Evolutionary conservation across 2,113 vertebrate species (phyloP), one percentile per base, ranked within the genome.

Genomic region (Rhabdomys dilectus): DNA sequence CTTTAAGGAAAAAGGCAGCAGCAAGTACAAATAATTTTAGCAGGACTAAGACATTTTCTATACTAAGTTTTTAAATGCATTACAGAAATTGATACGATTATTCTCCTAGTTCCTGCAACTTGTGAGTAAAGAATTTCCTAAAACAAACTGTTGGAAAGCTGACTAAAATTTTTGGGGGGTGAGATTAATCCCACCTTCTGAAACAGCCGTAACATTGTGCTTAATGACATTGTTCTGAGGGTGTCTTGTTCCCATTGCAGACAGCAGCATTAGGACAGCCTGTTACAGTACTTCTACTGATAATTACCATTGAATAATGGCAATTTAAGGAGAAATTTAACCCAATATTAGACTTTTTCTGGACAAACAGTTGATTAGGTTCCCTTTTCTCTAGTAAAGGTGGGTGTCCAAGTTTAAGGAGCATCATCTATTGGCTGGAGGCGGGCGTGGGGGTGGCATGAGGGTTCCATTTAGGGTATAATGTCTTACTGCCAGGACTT

Each of bases 261-360:
- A 95, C 39, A 60, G 42, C 60, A 77, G 31, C 26, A 45, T 84
- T 68, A 9, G 75, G n/a, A 93, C 64, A 73, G 4, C 70, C 34
- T 73, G 3, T 91, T 78, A 48, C 22, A 76, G 4, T 82, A 75
- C 21, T 9, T 91, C 62, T 64, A 12, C 75, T 78, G 60, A n/a
- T 39, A 75, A 73, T 64, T 94, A 45, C 36, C 75, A 87, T 29
- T 90, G 64, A 88, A 76, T 78, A 76, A 39, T 77, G 36, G 39
- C 42, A 72, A 85, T 91, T 91, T 76, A 60, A 39, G 51, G 75
- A 94, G 77, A 15, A 91, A 76, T 94, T 92, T 78, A 56, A 96
- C 53, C 17, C 29, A 31, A 34, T 48, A 68, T 77, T 91, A 68
- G 9, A 45, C 60, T 91, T 87, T 78, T 11, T 88, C 70, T 82